Conservation (phyloP, 2,888 invertebrate species). For the Ernsta delagoae region DNA sequence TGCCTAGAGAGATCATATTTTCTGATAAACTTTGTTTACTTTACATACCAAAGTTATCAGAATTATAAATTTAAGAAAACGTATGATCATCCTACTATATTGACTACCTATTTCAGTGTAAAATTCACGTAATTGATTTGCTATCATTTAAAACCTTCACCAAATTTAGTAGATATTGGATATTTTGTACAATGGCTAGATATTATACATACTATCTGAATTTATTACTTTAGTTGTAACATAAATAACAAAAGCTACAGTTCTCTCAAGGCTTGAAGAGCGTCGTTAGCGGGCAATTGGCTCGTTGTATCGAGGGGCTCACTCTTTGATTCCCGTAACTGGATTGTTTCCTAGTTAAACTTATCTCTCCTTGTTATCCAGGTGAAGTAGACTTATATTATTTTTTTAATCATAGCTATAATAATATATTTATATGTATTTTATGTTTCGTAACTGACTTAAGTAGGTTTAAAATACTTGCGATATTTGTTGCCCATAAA, state of each 20-base stretch:
- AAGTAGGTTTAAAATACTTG: too few relatives aligned
- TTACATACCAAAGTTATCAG: neutral
- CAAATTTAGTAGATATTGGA: too few relatives aligned
- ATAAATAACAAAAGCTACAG: conserved; percentile 47
- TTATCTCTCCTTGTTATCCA: conserved; percentile 35
- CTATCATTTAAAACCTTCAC: too few relatives aligned
- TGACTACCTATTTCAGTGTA: too few relatives aligned
- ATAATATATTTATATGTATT: too few relatives aligned
- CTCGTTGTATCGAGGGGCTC: conserved; percentile 58
- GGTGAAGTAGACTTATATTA: conserved; percentile 15
- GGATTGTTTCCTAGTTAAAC: conserved; percentile 35
- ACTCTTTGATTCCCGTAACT: conserved; percentile 41
- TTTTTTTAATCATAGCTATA: conserved; percentile 16
- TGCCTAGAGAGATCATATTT: conserved; percentile 18
- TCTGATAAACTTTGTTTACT: neutral
- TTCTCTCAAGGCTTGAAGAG: conserved; percentile 45
- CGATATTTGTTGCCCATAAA: neutral
- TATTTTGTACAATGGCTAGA: too few relatives aligned
- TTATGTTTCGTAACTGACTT: too few relatives aligned
- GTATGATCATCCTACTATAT: too few relatives aligned
- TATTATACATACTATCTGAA: too few relatives aligned
- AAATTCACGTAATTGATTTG: too few relatives aligned
- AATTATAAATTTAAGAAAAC: neutral
- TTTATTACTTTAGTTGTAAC: too few relatives aligned
- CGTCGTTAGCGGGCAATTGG: conserved; percentile 63